Percentiles rank a stretch among this genome's conserved stretches.
Conservation (phyloP, 1,140 invertebrate species). For the Delia radicum region DNA sequence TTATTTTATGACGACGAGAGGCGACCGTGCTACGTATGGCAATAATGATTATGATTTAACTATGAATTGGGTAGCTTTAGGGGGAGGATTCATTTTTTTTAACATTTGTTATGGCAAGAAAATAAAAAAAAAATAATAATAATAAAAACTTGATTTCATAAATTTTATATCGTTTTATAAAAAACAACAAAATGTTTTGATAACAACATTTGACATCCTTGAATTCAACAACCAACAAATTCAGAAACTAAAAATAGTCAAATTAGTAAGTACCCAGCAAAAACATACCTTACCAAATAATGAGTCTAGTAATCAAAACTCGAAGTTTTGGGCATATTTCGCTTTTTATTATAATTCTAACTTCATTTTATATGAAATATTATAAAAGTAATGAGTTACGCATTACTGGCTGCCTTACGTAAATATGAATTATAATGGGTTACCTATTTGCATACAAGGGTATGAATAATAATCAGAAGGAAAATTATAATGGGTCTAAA, state of each 20-base stretch:
- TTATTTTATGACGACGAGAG: background rate
- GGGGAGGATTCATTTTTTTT: background rate
- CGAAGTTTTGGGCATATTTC: no score
- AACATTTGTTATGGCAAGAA: background rate
- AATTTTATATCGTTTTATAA: background rate
- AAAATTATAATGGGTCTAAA: no score
- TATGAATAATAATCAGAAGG: no score
- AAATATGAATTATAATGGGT: no score
- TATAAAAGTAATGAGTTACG: no score
- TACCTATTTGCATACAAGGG: no score
- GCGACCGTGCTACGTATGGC: background rate
- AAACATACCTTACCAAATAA: no score
- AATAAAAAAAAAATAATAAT: background rate
- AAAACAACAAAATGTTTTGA: background rate
- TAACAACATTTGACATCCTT: background rate
- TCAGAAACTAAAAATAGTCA: background rate
- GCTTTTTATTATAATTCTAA: no score
- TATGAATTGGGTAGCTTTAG: background rate
- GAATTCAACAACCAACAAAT: background rate
- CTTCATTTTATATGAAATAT: no score
- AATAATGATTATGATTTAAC: background rate
- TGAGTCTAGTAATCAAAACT: no score
- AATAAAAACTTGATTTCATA: background rate
- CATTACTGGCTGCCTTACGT: no score
- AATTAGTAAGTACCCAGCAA: no score